Conservation (phyloP, 92 coral and sea anemone genomes). For the Palythoa grandis region DNA sequence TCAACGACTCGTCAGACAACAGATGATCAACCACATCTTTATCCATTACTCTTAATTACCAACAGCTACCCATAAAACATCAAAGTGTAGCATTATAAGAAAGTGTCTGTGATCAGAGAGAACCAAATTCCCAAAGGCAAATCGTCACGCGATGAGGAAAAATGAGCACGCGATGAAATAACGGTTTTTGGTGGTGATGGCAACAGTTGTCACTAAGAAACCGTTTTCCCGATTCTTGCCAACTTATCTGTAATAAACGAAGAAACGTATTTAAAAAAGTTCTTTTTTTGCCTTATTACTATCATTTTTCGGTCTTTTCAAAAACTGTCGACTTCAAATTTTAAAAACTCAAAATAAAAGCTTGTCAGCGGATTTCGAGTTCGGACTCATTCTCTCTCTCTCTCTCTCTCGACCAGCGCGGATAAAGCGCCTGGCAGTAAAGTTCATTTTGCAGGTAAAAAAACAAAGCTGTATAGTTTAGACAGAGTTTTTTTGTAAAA, state of each 20-base stretch:
- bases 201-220: neutral
- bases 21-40: conserved; percentile 6
- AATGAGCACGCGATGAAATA: conserved; percentile 8
- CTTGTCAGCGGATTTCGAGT: conserved; percentile 5
- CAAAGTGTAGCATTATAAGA: neutral
- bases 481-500: neutral
- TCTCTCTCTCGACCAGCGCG: conserved; percentile 1
- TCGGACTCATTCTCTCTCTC: neutral
- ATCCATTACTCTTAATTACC: conserved; percentile 26
- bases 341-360: neutral
- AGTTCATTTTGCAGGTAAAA: neutral
- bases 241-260: too few relatives aligned
- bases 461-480: neutral
- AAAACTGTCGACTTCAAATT: too few relatives aligned
- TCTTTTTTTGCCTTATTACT: neutral
- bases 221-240: neutral
- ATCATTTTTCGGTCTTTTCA: neutral
- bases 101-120: neutral
- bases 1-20: conserved; percentile 6
- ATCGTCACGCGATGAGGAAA: conserved; percentile 11
- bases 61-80: neutral
- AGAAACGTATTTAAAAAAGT: neutral
- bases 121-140: neutral
- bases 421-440: neutral
- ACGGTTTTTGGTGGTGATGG: conserved; percentile 6